These are phyloP conservation scores for Mareca penelope DNA, from an alignment of 2,797 vertebrate species.

Conservation along the genomic window DNA sequence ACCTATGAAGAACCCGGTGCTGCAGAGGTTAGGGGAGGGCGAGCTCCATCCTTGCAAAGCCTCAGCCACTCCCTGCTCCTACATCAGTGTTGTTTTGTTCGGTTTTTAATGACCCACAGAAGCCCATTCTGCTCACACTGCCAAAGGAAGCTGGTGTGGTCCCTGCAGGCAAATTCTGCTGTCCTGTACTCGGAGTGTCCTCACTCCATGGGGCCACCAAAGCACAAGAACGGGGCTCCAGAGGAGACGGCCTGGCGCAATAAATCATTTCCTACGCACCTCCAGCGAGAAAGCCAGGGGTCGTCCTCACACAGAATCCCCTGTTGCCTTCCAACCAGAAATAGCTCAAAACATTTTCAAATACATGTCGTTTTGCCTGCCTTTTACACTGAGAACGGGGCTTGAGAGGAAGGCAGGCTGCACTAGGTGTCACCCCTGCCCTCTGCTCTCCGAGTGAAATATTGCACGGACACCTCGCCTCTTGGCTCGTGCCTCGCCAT, in stretches of 20 bases:
- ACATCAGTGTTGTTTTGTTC: fast-evolving
- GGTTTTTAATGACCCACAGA: neutral
- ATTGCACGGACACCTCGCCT: neutral
- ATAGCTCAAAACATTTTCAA: neutral
- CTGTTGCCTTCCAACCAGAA: neutral
- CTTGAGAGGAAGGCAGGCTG: neutral
- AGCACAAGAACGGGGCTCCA: neutral
- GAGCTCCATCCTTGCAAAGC: neutral
- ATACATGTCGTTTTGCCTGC: neutral
- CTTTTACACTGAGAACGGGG: neutral
- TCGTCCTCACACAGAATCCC: neutral
- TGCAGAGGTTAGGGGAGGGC: neutral
- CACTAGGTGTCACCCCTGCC: neutral
- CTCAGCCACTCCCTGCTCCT: neutral
- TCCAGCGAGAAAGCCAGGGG: neutral
- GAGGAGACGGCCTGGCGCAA: neutral
- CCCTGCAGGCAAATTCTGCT: neutral
- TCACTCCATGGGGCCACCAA: fast-evolving
- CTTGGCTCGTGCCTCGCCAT: neutral
- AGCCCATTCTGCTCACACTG: neutral
- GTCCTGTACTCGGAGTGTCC: no score
- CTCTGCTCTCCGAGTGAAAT: neutral
- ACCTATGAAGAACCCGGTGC: fast-evolving
- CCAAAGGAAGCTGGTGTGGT: neutral
- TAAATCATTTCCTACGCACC: neutral